Evolutionary conservation across 1,140 invertebrate genomes (phyloP).

Genomic region (Atta texana): DNA sequence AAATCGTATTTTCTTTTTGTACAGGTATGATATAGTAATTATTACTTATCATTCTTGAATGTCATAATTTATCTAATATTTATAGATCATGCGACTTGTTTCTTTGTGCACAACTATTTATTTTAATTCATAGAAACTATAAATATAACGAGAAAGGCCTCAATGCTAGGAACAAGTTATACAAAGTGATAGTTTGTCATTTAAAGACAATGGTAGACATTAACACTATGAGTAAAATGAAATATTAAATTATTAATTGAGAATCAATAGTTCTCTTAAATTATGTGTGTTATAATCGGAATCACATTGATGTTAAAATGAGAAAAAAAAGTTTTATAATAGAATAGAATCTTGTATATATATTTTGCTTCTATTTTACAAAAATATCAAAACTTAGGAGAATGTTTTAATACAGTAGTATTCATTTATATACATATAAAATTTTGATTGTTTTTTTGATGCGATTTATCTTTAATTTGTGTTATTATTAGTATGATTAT

Average conservation of each 20-base stretch:
- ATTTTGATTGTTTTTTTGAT: conserved; percentile 17
- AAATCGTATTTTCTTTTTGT: conserved; percentile 56
- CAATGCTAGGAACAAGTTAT: conserved; percentile 69
- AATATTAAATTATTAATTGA: conserved; percentile 64
- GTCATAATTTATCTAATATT: conserved; percentile 67
- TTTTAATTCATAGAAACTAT: conserved; percentile 69
- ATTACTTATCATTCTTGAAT: conserved; percentile 62
- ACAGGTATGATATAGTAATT: conserved; percentile 63
- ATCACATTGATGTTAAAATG: conserved; percentile 70
- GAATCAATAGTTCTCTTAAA: conserved; percentile 55
- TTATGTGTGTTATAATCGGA: conserved; percentile 71
- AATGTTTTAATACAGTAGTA: conserved; percentile 22
- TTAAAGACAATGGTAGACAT: conserved; percentile 59
- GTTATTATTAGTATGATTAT: conserved; percentile 13
- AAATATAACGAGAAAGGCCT: conserved; percentile 70
- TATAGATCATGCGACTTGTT: conserved; percentile 62
- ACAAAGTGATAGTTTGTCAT: conserved; percentile 67
- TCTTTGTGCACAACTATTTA: conserved; percentile 72
- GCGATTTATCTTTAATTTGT: background rate
- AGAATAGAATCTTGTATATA: conserved; percentile 66
- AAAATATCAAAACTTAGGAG: conserved; percentile 58
- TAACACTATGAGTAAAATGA: conserved; percentile 46
- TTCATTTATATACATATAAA: conserved; percentile 41
- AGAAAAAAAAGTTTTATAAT: conserved; percentile 59
- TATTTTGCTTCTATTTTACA: conserved; percentile 70